phyloP scores from a whole-genome alignment of 2,113 vertebrate genomes.

The Suricata suricatta region DNA sequence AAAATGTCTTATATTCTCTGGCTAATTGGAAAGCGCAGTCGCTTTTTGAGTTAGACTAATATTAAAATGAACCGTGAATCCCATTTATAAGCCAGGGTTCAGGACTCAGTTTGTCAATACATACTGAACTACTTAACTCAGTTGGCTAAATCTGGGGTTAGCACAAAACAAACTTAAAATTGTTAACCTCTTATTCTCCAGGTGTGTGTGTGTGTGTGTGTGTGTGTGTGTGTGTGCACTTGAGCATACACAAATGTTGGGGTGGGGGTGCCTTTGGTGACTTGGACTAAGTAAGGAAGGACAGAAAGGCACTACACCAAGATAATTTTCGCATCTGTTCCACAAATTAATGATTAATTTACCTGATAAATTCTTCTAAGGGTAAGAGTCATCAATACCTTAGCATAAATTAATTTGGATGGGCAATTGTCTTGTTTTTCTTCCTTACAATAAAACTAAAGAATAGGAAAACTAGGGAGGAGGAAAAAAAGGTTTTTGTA shows the following conservation, averaged over 20 bases:
- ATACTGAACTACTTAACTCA: constrained; percentile 46
- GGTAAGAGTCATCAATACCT: not conserved
- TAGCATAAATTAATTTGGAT: constrained; percentile 2
- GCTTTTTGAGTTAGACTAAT: constrained; percentile 47
- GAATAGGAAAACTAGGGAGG: not conserved
- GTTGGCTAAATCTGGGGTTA: constrained; percentile 45
- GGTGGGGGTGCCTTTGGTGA: not conserved
- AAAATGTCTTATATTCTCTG: constrained; percentile 33
- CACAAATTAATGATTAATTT: constrained; percentile 27
- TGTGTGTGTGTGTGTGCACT: not conserved
- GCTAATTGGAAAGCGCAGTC: constrained; percentile 56
- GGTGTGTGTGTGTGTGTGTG: not conserved
- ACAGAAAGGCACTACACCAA: not conserved
- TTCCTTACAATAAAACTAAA: not conserved
- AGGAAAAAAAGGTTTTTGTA: not conserved
- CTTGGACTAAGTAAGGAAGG: not conserved
- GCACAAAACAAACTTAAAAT: not conserved
- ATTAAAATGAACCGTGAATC: constrained; percentile 59
- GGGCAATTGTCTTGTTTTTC: not conserved
- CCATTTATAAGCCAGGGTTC: not conserved
- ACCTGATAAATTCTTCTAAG: constrained; percentile 3
- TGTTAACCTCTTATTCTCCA: constrained; percentile 31
- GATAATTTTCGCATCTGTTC: not conserved
- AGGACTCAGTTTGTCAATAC: constrained; percentile 35
- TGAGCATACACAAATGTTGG: not conserved